These are phyloP conservation scores for Helleia helle DNA, from an alignment of 2,888 invertebrate species.

Conservation along the genomic window DNA sequence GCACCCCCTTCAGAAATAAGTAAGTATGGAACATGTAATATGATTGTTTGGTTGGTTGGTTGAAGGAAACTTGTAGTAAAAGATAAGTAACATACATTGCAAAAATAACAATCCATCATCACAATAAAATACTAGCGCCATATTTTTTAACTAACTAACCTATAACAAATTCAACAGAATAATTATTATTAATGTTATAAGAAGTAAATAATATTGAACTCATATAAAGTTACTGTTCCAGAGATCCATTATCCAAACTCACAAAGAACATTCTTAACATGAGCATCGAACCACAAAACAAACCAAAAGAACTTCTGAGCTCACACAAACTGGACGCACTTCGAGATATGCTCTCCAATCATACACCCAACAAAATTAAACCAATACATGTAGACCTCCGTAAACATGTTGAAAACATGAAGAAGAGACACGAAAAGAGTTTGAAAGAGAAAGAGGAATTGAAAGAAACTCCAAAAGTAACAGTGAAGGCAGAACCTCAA, in stretches of 20 bases:
- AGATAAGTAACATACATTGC: too few relatives aligned
- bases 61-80: too few relatives aligned
- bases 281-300: slow-evolving; percentile 54
- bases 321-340: slow-evolving; percentile 66
- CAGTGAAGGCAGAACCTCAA: slow-evolving; percentile 10
- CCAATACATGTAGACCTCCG: slow-evolving; percentile 60
- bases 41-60: too few relatives aligned
- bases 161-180: too few relatives aligned
- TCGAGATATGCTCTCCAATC: slow-evolving; percentile 61
- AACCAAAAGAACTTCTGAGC: slow-evolving; percentile 50
- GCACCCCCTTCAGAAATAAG: slow-evolving; percentile 43
- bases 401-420: slow-evolving; percentile 48
- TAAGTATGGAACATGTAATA: slow-evolving; percentile 16
- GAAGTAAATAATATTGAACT: too few relatives aligned
- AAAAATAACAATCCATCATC: too few relatives aligned
- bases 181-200: too few relatives aligned
- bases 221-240: slow-evolving; percentile 27
- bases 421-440: slow-evolving; percentile 45
- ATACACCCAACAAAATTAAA: slow-evolving; percentile 66
- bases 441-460: slow-evolving; percentile 34
- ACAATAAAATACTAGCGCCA: neutral
- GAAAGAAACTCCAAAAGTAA: slow-evolving; percentile 10
- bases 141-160: too few relatives aligned
- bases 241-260: slow-evolving; percentile 59
- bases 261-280: slow-evolving; percentile 69